These are phyloP conservation scores for Diarsia brunnea DNA, from an alignment of 2,888 invertebrate genomes.

Conservation along the genomic window DNA sequence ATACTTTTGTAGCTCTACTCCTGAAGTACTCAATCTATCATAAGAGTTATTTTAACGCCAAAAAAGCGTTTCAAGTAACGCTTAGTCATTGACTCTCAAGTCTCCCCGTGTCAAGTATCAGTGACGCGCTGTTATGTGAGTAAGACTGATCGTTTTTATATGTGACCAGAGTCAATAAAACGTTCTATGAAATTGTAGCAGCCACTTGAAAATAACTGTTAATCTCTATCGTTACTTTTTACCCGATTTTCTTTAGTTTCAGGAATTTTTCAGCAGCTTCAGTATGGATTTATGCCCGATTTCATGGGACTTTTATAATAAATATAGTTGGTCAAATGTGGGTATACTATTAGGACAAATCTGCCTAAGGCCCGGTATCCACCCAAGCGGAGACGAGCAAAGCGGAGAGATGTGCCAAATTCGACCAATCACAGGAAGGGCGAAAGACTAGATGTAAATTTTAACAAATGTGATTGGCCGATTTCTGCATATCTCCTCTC, in stretches of 20 bases:
- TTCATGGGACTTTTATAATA: no score
- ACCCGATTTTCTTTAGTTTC: neutral
- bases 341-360: no score
- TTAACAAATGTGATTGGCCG: no score
- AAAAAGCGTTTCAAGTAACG: constrained; percentile 14
- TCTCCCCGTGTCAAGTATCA: constrained; percentile 6
- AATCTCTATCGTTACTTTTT: neutral
- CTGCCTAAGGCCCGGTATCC: no score
- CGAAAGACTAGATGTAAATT: no score
- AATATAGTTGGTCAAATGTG: no score
- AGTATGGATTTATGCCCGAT: no score
- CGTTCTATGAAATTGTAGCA: neutral
- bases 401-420: no score
- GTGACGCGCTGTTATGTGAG: constrained; percentile 13
- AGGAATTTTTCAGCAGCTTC: no score
- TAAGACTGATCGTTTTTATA: constrained; percentile 24
- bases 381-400: no score
- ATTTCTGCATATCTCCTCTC: no score
- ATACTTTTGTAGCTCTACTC: neutral
- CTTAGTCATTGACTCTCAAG: constrained; percentile 21
- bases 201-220: neutral
- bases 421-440: no score
- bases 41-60: constrained; percentile 17
- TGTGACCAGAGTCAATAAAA: constrained; percentile 6
- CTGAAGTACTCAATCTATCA: neutral